phyloP scores from a whole-genome alignment of 2,888 invertebrate species.

The Dysmachus trigonus region DNA sequence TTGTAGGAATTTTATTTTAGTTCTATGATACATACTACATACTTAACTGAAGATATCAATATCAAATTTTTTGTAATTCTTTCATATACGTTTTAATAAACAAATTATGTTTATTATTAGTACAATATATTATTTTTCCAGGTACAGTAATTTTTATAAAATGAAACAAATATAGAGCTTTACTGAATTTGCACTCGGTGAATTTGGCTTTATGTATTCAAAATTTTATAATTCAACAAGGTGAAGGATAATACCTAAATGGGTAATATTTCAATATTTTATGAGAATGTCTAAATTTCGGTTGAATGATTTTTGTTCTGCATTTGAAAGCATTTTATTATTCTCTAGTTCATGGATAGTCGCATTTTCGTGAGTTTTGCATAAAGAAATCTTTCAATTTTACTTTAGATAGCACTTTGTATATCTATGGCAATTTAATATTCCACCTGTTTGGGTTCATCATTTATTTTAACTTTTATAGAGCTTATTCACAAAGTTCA shows the following conservation, averaged over 20 bases:
- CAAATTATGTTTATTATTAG: no score
- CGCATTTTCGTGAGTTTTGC: not conserved
- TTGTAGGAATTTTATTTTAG: not conserved
- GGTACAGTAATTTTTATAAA: no score
- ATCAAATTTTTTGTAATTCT: not conserved
- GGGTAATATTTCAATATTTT: not conserved
- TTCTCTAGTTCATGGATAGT: not conserved
- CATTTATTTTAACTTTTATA: not conserved
- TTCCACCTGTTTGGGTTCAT: not conserved
- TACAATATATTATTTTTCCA: no score
- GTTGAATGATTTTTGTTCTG: not conserved
- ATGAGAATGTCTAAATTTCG: not conserved
- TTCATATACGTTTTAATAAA: not conserved
- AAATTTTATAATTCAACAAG: no score
- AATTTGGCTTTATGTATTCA: no score
- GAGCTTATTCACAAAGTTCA: not conserved
- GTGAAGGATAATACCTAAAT: no score
- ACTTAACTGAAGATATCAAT: not conserved
- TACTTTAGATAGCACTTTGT: not conserved
- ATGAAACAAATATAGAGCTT: no score
- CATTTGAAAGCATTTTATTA: not conserved
- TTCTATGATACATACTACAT: not conserved
- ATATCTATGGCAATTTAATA: not conserved
- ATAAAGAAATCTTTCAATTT: not conserved
- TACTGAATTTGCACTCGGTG: no score